Conservation (phyloP, 2,888 invertebrate genomes). For the Pristionchus maxplancki region DNA sequence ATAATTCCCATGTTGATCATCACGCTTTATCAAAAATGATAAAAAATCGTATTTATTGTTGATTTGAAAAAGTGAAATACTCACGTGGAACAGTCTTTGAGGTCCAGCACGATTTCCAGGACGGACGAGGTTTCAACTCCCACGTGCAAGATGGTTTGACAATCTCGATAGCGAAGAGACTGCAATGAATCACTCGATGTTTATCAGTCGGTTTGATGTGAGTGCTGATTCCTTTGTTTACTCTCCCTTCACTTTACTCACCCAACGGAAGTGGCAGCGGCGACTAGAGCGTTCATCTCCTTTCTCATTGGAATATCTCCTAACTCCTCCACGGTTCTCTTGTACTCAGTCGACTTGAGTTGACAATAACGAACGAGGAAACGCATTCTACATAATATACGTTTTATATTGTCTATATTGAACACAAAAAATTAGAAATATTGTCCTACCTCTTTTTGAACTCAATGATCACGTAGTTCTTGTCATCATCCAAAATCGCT, state of each 20-base stretch:
- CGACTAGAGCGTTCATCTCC: not conserved
- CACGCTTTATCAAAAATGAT: no score
- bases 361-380: conserved; percentile 42
- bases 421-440: not conserved
- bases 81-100: not conserved
- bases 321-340: conserved; percentile 17
- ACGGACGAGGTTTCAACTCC: not conserved
- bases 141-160: not conserved
- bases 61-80: no score
- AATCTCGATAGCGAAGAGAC: conserved; percentile 27
- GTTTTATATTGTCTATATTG: no score
- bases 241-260: not conserved
- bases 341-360: conserved; percentile 42
- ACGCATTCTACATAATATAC: conserved; percentile 44
- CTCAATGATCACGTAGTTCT: no score
- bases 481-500: not conserved
- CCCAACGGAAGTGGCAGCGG: not conserved
- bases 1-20: no score
- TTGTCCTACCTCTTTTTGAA: conserved; percentile 22
- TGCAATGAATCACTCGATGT: not conserved
- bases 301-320: conserved; percentile 21
- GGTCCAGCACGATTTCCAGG: conserved; percentile 13
- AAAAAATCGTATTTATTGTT: no score
- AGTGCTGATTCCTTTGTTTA: not conserved
- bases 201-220: not conserved